phyloP scores from a whole-genome alignment of 2,113 vertebrate species.

The Prolemur simus region DNA sequence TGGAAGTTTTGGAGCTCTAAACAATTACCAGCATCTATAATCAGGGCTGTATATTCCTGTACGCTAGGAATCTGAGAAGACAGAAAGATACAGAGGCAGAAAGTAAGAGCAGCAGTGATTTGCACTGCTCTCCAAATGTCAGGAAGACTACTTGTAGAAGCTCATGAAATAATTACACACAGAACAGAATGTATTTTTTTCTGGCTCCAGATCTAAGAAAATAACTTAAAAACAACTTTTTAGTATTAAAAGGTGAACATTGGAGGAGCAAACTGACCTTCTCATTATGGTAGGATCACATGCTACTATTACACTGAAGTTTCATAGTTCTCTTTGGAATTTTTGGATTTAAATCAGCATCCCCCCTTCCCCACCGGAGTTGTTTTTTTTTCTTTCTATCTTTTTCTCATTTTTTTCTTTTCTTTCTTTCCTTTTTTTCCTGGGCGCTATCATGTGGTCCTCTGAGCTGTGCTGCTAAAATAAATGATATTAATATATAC shows the following conservation, averaged over 20 bases:
- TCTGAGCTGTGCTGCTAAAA: not conserved
- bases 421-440: not conserved
- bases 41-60: not conserved
- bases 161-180: not conserved
- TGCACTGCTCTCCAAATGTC: not conserved
- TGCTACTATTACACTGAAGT: not conserved
- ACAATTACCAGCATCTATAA: not conserved
- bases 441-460: not conserved
- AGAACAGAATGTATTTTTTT: not conserved
- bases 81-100: not conserved
- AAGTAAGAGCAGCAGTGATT: not conserved
- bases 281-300: not conserved
- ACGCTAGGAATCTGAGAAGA: not conserved
- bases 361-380: too few relatives aligned
- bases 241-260: not conserved
- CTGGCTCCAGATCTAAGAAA: constrained; percentile 39
- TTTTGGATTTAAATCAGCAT: not conserved
- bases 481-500: not conserved
- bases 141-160: not conserved
- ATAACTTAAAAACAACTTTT: constrained; percentile 14
- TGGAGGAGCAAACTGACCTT: not conserved
- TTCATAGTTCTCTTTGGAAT: not conserved
- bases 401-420: not conserved
- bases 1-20: not conserved
- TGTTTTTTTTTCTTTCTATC: not conserved